Base-by-base conservation (phyloP, 2,888 invertebrate species). In the Synanthedon vespiformis region DNA sequence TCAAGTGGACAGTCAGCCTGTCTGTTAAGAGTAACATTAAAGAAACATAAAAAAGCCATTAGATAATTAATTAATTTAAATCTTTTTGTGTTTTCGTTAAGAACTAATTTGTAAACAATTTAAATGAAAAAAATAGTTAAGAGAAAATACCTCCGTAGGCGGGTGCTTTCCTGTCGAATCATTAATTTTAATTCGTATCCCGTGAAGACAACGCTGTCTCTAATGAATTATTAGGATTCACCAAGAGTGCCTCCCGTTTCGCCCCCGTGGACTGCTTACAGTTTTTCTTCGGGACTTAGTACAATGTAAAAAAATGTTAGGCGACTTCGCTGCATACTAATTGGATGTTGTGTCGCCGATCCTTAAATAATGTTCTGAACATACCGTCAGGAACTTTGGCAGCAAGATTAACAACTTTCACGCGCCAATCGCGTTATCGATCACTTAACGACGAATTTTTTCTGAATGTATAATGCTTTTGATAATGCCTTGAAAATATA, bases 151-250 rank as follows among this genome's bases (percentile, higher is more conserved):
- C 73, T 73, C 65, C 72, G 69, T 68, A 76, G 68, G 71, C 77
- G 73, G 70, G 72, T 70, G 72, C 74, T 74, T 74, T 77, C 76
- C 75, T 80, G 75, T 74, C 83, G 80, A 81, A 83, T 86, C 87
- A 87, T 87, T 85, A 86, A 87, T 86, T 86, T 86, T 86, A 87
- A 87, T 87, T 87, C 84, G 80, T 75, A 74, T 75, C 78, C 79
- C 79, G 81, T 78, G 84, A 82, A 77, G 78, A 72, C 70, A 78
- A 72, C 70, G 55, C 41, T 52, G 68, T 74, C 78, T 77, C 72
- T 87, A 86, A 87, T 87, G 86, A 86, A 85, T 86, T 85, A 87
- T 86, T 82, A 86, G 84, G 80, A 81, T 85, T 84, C 80, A 81
- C 73, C 71, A 71, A 72, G 72, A 79, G 76, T 72, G 64, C 68